These are phyloP conservation scores for Vulpes ferrilata DNA, from an alignment of 2,113 vertebrate genomes.

Conservation along the genomic window DNA sequence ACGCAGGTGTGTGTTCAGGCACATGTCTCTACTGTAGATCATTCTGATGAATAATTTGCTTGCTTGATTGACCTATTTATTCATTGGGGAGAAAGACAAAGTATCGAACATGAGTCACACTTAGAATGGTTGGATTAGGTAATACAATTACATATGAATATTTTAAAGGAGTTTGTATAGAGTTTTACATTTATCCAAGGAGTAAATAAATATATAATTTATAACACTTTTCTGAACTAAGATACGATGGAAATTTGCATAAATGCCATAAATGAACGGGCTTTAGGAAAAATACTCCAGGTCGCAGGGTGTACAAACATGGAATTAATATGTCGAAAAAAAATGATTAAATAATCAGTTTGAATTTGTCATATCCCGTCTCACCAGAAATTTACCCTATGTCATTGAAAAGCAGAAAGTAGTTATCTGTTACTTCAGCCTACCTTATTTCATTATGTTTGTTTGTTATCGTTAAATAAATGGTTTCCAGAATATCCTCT, in stretches of 20 bases:
- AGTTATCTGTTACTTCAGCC: neutral
- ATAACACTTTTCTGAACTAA: neutral
- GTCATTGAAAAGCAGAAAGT: neutral
- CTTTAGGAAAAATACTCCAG: neutral
- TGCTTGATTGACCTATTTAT: neutral
- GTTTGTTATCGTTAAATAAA: neutral
- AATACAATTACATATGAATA: neutral
- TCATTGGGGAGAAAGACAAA: neutral
- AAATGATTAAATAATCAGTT: neutral
- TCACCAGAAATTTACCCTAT: neutral
- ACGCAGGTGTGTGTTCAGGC: neutral
- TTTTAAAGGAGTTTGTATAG: neutral
- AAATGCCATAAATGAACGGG: neutral
- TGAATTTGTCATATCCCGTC: neutral
- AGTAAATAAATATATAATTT: neutral
- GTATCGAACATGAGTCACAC: neutral
- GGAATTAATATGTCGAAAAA: neutral
- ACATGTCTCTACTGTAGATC: neutral
- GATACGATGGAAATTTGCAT: neutral
- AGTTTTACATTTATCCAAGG: neutral
- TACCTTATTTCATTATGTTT: neutral
- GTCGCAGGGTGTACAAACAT: neutral
- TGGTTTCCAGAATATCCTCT: neutral
- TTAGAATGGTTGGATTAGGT: neutral
- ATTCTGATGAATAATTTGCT: neutral